phyloP scores from a whole-genome alignment of 2,113 vertebrate genomes.

The Rhegmatorhina hoffmannsi region DNA sequence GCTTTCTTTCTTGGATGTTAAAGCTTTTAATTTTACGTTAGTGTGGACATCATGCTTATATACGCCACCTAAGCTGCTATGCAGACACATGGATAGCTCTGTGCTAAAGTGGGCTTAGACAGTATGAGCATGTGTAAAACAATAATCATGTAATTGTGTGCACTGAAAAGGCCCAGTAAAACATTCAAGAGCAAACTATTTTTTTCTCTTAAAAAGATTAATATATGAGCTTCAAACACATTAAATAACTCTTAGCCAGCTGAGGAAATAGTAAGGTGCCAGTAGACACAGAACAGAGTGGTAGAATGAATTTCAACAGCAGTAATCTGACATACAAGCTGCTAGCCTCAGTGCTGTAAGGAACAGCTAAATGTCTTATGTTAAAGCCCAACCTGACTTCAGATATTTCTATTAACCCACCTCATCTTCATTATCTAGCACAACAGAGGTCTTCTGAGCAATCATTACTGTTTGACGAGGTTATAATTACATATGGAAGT shows the following conservation, averaged over 20 bases:
- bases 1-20: not conserved
- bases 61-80: not conserved
- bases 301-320: not conserved
- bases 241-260: not conserved
- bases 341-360: not conserved
- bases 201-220: not conserved
- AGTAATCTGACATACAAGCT: not conserved
- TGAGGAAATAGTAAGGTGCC: not conserved
- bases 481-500: not conserved
- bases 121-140: not conserved
- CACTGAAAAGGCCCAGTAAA: not conserved
- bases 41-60: not conserved
- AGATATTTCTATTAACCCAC: not conserved
- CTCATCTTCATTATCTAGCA: not conserved
- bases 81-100: not conserved
- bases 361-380: not conserved
- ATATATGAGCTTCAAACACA: not conserved
- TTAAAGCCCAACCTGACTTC: not conserved
- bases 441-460: not conserved
- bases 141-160: not conserved
- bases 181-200: not conserved
- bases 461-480: not conserved
- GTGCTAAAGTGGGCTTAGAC: not conserved
- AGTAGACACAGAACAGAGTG: not conserved
- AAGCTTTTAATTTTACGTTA: not conserved